A percentile compares a stretch with the other conserved stretches of the same genome.
Conservation (phyloP, 2,888 invertebrate genomes). For the Apamea crenata region DNA sequence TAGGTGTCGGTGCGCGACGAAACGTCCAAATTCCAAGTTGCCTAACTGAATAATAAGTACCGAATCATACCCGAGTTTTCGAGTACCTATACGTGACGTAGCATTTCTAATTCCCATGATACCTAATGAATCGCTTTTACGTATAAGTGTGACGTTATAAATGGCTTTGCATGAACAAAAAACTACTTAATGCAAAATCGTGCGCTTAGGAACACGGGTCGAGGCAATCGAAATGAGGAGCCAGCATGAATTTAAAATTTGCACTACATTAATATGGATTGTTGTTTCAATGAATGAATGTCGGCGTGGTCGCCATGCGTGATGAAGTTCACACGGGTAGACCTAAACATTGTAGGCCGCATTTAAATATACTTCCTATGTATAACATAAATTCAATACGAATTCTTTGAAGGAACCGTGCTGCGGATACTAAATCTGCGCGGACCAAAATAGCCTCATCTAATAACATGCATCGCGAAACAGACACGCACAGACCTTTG, state of each 20-base stretch:
- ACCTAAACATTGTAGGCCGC: slow-evolving; percentile 88
- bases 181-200: slow-evolving; percentile 88
- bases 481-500: slow-evolving; percentile 75
- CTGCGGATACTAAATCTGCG: slow-evolving; percentile 84
- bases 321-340: slow-evolving; percentile 90
- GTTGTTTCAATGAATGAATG: slow-evolving; percentile 90
- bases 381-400: slow-evolving; percentile 87
- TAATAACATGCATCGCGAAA: slow-evolving; percentile 82
- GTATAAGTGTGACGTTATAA: slow-evolving; percentile 85
- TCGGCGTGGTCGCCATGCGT: slow-evolving; percentile 88
- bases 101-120: slow-evolving; percentile 78
- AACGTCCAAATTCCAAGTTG: slow-evolving; percentile 75
- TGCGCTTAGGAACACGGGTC: slow-evolving; percentile 87
- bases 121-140: slow-evolving; percentile 83
- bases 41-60: slow-evolving; percentile 76
- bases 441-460: slow-evolving; percentile 86
- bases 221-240: slow-evolving; percentile 87
- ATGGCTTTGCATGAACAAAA: slow-evolving; percentile 86
- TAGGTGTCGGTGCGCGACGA: slow-evolving; percentile 67
- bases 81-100: slow-evolving; percentile 78
- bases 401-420: slow-evolving; percentile 89
- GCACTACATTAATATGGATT: slow-evolving; percentile 90
- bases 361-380: slow-evolving; percentile 90
- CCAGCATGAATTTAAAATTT: slow-evolving; percentile 89
- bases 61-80: slow-evolving; percentile 72